Base-by-base conservation (phyloP, 2,888 invertebrate genomes). In the Coelogynopora nodosa region DNA sequence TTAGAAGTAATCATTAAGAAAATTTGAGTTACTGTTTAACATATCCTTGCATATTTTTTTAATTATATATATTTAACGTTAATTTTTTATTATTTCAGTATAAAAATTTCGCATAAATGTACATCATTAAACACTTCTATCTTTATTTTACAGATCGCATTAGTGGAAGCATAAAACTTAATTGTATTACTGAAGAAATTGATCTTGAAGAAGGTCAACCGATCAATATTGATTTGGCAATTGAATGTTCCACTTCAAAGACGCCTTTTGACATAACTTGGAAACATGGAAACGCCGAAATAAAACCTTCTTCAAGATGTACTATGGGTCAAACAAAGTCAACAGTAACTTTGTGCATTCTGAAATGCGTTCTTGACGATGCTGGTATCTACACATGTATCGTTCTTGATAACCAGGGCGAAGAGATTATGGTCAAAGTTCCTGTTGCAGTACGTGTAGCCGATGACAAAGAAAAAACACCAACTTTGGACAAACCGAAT, bases 121-220 rank as follows among this genome's bases (percentile, higher is more conserved):
- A n/a, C n/a, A n/a, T n/a, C n/a, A n/a, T n/a, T n/a, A n/a, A n/a
- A n/a, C n/a, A 49, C 18, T 18, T 49, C 10, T 13, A 49, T 74
- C 23, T n/a, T 74, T 74, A 74, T 2, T 23, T 74, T 74, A n/a
- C 74, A 74, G 74, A 74, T 26, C 18, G 27, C 2, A 13, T 74
- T 13, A 74, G 27, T 23, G 23, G 74, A 5, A 74, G 2, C 5
- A 74, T 74, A 23, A 74, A 74, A 26, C 74, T 74, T 2, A 74
- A 74, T 23, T 74, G 74, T 26, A 74, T 74, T 26, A 82, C 82
- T 5, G 82, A 82, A 82, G 82, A 82, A 23, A 29, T 82, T 31
- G 82, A 82, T 31, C 82, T 82, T 27, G 29, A 23, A 30, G 82
- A 82, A 82, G 82, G 82, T 2, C 82, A 82, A 5, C 82, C 82